Conservation (phyloP, 1,140 invertebrate species). For the Zelostemma sp. region DNA sequence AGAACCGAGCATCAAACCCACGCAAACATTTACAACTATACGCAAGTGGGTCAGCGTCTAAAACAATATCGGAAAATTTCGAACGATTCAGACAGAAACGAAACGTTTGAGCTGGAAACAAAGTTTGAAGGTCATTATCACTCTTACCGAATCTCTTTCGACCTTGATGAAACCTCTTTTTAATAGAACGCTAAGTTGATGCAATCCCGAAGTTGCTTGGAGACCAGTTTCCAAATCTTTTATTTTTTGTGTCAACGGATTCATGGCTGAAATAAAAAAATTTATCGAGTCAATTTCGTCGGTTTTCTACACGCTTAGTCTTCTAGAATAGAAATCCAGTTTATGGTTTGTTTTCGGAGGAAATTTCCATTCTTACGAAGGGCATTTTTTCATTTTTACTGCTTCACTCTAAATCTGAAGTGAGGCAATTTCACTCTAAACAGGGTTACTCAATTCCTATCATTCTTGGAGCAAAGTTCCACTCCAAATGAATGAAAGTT, state of each 20-base stretch:
- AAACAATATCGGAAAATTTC: constrained; percentile 51
- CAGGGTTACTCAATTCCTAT: too few relatives aligned
- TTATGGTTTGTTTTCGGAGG: too few relatives aligned
- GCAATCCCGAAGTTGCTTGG: constrained; percentile 78
- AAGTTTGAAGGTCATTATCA: constrained; percentile 11
- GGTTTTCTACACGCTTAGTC: too few relatives aligned
- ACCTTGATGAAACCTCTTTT: constrained; percentile 79
- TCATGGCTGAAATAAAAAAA: constrained; percentile 30
- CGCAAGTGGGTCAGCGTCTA: constrained; percentile 92
- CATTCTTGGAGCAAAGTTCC: too few relatives aligned
- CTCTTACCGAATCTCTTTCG: constrained; percentile 78
- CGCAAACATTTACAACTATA: constrained; percentile 78
- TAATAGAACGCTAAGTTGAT: constrained; percentile 80
- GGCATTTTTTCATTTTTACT: too few relatives aligned
- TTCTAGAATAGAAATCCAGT: too few relatives aligned
- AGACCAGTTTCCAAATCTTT: constrained; percentile 49
- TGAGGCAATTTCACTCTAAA: too few relatives aligned
- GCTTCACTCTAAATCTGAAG: too few relatives aligned
- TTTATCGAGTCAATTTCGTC: not conserved
- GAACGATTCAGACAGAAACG: too few relatives aligned
- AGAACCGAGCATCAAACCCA: constrained; percentile 80
- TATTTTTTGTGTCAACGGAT: constrained; percentile 27
- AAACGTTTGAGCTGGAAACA: too few relatives aligned
- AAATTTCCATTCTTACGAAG: too few relatives aligned
- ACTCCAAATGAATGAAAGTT: too few relatives aligned